A percentile compares a stretch with the other conserved stretches of the same genome.
These are phyloP conservation scores for Drosophila trichaetosa DNA, from an alignment of 2,888 invertebrate species.

Conservation along the genomic window DNA sequence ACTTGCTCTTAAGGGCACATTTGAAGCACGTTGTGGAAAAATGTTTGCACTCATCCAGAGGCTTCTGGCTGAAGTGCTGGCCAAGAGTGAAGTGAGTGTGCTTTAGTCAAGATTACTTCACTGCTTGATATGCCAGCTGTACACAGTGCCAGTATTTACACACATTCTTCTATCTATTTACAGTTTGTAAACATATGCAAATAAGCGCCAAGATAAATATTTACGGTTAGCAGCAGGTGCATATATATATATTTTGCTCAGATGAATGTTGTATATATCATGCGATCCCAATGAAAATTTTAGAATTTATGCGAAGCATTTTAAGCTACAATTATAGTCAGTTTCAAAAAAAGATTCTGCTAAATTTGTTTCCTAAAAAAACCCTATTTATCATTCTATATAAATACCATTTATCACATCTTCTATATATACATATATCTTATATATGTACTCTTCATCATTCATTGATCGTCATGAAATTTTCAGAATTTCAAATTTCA, in stretches of 20 bases:
- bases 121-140: conserved; percentile 35
- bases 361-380: neutral
- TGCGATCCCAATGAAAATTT: neutral
- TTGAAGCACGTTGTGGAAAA: neutral
- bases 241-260: neutral
- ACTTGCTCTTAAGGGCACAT: neutral
- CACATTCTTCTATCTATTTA: conserved; percentile 14
- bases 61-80: conserved; percentile 16
- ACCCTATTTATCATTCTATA: neutral
- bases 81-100: conserved; percentile 23
- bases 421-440: neutral
- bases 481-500: neutral
- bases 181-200: conserved; percentile 11
- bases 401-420: neutral
- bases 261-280: neutral
- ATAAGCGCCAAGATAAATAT: conserved; percentile 5
- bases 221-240: conserved; percentile 8
- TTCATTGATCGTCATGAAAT: neutral
- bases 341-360: neutral
- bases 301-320: neutral
- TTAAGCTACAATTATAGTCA: neutral
- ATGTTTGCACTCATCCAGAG: conserved; percentile 20
- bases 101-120: conserved; percentile 34
- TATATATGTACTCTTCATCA: neutral
- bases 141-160: conserved; percentile 25